A percentile compares a stretch with the other conserved stretches of the same genome.
Conservation (phyloP, 2,797 vertebrate genomes). For the Lithobates sylvaticus region DNA sequence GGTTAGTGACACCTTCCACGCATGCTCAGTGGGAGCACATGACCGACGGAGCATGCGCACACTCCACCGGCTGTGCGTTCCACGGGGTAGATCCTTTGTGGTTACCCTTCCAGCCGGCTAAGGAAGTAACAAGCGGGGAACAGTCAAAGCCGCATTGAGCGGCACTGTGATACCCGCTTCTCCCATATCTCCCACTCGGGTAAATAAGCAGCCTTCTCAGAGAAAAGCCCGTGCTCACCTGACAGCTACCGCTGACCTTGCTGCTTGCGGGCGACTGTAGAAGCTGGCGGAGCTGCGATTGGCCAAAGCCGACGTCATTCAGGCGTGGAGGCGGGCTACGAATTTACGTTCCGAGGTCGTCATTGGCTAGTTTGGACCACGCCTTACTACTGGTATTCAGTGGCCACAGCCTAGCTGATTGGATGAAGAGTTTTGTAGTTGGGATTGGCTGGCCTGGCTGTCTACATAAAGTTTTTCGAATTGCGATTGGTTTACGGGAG, state of each 20-base stretch:
- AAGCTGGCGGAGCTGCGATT: not conserved
- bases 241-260: slow-evolving; percentile 46
- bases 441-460: not conserved
- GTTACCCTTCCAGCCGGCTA: not conserved
- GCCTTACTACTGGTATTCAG: not conserved
- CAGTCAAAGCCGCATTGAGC: not conserved
- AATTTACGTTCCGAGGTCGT: not conserved
- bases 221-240: slow-evolving; percentile 3
- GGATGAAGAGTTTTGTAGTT: not conserved
- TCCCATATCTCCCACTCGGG: too few species aligned
- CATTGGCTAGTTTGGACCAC: not conserved
- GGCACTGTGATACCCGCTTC: not conserved
- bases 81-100: not conserved
- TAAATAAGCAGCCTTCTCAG: not conserved
- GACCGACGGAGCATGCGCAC: not conserved
- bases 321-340: not conserved
- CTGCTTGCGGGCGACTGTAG: too few species aligned
- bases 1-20: not conserved
- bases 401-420: not conserved
- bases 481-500: not conserved
- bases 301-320: not conserved
- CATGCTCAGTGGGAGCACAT: not conserved
- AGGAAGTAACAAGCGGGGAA: not conserved
- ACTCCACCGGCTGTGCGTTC: not conserved
- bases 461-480: not conserved